Conservation (phyloP, 2,888 invertebrate genomes). For the Zelleria hepariella region DNA sequence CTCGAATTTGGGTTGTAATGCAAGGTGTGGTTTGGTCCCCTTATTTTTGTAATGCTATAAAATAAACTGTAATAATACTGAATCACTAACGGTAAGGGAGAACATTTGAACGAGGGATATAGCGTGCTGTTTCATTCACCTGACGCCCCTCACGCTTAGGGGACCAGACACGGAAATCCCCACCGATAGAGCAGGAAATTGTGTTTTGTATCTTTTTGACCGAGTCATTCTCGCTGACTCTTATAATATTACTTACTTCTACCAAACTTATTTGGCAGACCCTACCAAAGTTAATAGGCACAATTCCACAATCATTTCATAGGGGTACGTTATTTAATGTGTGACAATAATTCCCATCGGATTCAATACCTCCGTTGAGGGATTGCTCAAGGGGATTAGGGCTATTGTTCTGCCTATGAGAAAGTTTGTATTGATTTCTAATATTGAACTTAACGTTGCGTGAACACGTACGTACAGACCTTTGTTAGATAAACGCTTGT, state of each 20-base stretch:
- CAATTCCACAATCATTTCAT: background rate
- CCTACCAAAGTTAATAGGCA: background rate
- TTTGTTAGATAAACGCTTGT: no score
- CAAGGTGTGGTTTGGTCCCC: conserved; percentile 30
- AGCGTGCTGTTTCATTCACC: conserved; percentile 32
- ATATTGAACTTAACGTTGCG: background rate
- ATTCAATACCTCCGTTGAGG: background rate
- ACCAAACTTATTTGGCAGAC: background rate
- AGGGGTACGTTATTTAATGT: background rate
- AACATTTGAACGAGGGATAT: conserved; percentile 30
- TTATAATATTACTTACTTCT: background rate
- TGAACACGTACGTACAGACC: no score
- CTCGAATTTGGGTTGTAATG: conserved; percentile 1
- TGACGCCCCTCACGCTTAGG: conserved; percentile 24
- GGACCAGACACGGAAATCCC: conserved; percentile 15
- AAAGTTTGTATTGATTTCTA: conserved; percentile 2
- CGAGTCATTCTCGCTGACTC: background rate
- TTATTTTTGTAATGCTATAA: conserved; percentile 20
- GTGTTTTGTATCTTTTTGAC: conserved; percentile 13
- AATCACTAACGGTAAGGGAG: conserved; percentile 38
- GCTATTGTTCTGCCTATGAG: conserved; percentile 1
- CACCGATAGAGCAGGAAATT: conserved; percentile 17
- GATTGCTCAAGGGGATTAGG: background rate
- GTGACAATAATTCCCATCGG: conserved; percentile 4
- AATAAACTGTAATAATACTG: conserved; percentile 28